These are phyloP conservation scores for Dryadula phaetusa DNA, from an alignment of 2,888 invertebrate species.

Conservation along the genomic window DNA sequence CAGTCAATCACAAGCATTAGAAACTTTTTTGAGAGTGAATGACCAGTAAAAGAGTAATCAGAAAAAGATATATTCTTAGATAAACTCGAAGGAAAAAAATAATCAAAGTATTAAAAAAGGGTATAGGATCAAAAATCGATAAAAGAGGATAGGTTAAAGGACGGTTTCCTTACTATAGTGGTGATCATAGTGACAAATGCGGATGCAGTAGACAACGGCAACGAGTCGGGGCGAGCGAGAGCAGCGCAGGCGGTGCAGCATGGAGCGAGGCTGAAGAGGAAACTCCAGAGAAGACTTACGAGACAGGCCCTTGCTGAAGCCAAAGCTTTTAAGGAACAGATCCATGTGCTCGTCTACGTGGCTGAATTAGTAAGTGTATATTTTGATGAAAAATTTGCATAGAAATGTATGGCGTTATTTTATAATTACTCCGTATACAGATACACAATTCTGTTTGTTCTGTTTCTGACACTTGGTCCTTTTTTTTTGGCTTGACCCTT, in stretches of 20 bases:
- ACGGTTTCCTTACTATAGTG: constrained; percentile 58
- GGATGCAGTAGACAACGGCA: constrained; percentile 58
- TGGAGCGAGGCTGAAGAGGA: constrained; percentile 90
- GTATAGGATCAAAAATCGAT: not conserved
- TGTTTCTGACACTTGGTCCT: no score
- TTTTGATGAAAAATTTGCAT: no score
- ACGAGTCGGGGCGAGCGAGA: constrained; percentile 77
- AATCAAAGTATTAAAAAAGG: not conserved
- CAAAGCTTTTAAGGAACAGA: constrained; percentile 91
- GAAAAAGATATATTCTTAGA: no score
- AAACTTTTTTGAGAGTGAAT: not conserved
- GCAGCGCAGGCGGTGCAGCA: constrained; percentile 91
- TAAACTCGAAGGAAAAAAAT: no score
- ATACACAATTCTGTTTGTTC: no score
- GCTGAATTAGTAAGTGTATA: constrained; percentile 89
- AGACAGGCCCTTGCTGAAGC: constrained; percentile 91
- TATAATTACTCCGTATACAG: no score
- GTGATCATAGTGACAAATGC: constrained; percentile 76
- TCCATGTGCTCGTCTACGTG: constrained; percentile 90
- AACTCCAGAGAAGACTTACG: constrained; percentile 90
- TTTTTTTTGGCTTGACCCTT: no score
- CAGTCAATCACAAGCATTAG: not conserved
- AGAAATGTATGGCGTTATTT: no score
- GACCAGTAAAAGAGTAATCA: no score
- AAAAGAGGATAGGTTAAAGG: constrained; percentile 16